Conservation (phyloP, 2,113 vertebrate species). For the Uria lomvia region DNA sequence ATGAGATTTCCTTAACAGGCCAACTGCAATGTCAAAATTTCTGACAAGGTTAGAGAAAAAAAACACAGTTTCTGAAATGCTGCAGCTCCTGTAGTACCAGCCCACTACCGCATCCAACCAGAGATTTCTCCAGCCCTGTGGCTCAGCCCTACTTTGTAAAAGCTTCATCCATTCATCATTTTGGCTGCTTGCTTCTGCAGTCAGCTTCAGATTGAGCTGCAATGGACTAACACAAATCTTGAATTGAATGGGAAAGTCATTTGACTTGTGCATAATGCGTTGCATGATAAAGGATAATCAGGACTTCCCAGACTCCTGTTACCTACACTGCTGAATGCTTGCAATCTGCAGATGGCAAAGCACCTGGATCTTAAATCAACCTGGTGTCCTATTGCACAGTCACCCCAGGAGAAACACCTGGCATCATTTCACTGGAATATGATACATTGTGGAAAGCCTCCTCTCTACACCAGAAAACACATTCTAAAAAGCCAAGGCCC, state of each 20-base stretch:
- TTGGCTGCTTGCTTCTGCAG: background rate
- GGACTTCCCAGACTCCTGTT: background rate
- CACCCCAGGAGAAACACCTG: background rate
- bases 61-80: background rate
- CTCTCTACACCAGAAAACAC: background rate
- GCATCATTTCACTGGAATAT: background rate
- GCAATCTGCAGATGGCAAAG: background rate
- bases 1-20: background rate
- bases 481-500: background rate
- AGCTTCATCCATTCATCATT: background rate
- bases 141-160: background rate
- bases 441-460: background rate
- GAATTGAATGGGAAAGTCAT: background rate
- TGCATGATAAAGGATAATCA: background rate
- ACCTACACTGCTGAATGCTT: background rate
- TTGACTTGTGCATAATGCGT: conserved; percentile 42
- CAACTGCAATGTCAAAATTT: background rate
- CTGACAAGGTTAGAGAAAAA: background rate
- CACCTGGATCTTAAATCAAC: background rate
- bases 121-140: background rate
- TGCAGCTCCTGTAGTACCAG: background rate
- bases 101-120: background rate
- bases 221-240: background rate
- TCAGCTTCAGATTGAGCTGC: background rate
- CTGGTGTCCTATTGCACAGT: background rate